phyloP scores from a whole-genome alignment of 2,888 invertebrate species.

The Heteromurus nitidus region DNA sequence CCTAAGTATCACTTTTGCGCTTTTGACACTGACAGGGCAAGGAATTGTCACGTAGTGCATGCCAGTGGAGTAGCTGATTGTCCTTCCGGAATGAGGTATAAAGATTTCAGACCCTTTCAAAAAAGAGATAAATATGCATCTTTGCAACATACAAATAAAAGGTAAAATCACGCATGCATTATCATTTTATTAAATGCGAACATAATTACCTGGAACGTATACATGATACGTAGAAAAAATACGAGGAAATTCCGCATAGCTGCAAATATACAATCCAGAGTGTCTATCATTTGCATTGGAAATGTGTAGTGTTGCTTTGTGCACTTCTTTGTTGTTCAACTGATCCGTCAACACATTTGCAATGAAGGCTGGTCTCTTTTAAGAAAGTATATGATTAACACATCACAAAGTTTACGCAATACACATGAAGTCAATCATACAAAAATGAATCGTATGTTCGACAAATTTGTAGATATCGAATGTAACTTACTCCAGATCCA shows the following conservation, averaged over 20 bases:
- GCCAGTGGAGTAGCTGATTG: conserved; percentile 3
- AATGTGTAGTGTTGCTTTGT: conserved; percentile 37
- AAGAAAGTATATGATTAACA: not conserved
- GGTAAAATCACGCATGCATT: no score
- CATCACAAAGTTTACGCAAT: not conserved
- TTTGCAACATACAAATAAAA: no score
- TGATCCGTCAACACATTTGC: conserved; percentile 3
- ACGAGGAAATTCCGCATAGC: conserved; percentile 48
- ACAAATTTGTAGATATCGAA: conserved; percentile 4
- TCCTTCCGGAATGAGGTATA: conserved; percentile 29
- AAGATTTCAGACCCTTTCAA: conserved; percentile 39
- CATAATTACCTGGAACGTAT: conserved; percentile 49
- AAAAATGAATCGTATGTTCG: no score
- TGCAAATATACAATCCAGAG: conserved; percentile 47
- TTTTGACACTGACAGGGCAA: conserved; percentile 45
- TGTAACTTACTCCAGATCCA: conserved; percentile 44
- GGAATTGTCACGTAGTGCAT: conserved; percentile 26
- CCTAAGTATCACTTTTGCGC: conserved; percentile 32
- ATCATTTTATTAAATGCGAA: not conserved
- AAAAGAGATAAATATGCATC: not conserved
- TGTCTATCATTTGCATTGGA: conserved; percentile 27
- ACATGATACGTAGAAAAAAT: conserved; percentile 42
- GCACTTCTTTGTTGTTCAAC: conserved; percentile 23
- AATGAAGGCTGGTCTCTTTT: conserved; percentile 36
- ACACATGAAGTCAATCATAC: no score